Evolutionary conservation across 2,888 invertebrate genomes (phyloP), one percentile per base, ranked within the genome.

Genomic region (Helicoverpa assulta): DNA sequence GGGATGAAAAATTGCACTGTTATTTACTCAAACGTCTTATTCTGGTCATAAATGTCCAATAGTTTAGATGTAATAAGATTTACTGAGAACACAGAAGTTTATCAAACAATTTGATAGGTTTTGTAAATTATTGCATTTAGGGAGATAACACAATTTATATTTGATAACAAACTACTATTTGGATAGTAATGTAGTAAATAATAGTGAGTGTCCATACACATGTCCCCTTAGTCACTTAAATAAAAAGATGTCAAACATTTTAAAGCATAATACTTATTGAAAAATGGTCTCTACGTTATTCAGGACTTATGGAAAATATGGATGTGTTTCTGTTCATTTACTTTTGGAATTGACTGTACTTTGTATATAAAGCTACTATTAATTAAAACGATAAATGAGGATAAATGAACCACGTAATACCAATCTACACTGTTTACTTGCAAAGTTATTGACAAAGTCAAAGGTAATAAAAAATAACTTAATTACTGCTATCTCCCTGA

Each of bases 11-110:
- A 75, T 68, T 37, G 63, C 73, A 50, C 59, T 53, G 33, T 68
- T 58, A 67, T 76, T 77, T 52, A 70, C 61, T 69, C 50, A 47
- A 66, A 66, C 73, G 71, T 72, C 57, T 68, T 63, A 60, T 76
- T 66, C 43, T 60, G 52, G 70, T 57, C 58, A 69, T 70, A 58
- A 65, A 76, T 55, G 52, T 61, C 76, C 52, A 70, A 75, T 62
- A 43, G 37, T 8, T 21, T 50, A 16, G 55, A 58, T 50, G 21
- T 29, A 40, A 61, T 58, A 61, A 47, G 29, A 33, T 10, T 62
- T n/a, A 47, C 40, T 19, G 14, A 57, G 37, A 57, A 51, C 37
- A 21, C 12, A 50, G 7, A n/a, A 16, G 53, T 8, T 26, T 18
- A 29, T 57, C 52, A 16, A 53, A 8, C 18, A 43, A 26, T 21